A percentile compares a stretch with the other conserved stretches of the same genome.
phyloP scores from a whole-genome alignment of 1,140 invertebrate genomes.

The Acromyrmex heyeri region DNA sequence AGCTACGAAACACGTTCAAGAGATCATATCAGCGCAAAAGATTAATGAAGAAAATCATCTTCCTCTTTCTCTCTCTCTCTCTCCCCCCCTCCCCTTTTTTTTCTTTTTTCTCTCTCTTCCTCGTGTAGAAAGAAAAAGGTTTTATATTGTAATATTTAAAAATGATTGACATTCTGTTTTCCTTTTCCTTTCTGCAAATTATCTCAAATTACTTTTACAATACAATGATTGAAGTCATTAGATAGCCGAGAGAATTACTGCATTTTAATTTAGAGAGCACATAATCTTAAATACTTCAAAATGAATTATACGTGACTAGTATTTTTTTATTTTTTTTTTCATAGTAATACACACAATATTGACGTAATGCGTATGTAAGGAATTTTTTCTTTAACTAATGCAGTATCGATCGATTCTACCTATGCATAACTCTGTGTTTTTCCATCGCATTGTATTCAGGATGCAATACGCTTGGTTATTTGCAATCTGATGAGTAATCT shows the following conservation, averaged over 20 bases:
- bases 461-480: not conserved
- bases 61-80: too few relatives aligned
- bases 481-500: not conserved
- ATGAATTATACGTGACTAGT: not conserved
- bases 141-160: not conserved
- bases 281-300: slow-evolving; percentile 2
- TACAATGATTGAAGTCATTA: not conserved
- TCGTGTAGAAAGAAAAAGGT: not conserved
- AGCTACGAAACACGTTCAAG: not conserved
- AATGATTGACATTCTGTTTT: not conserved
- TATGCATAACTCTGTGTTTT: not conserved
- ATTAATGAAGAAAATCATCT: too few relatives aligned
- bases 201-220: not conserved
- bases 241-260: not conserved
- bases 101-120: not conserved
- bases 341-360: not conserved
- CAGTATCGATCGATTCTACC: not conserved
- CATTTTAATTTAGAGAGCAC: not conserved
- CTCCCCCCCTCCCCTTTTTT: too few relatives aligned
- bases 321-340: slow-evolving; percentile 6
- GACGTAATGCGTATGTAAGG: not conserved
- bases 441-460: not conserved
- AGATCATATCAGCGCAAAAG: slow-evolving; percentile 2
- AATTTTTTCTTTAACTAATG: not conserved
- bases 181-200: not conserved